phyloP scores from a whole-genome alignment of 2,113 vertebrate species.

The Toxotes chatareus region DNA sequence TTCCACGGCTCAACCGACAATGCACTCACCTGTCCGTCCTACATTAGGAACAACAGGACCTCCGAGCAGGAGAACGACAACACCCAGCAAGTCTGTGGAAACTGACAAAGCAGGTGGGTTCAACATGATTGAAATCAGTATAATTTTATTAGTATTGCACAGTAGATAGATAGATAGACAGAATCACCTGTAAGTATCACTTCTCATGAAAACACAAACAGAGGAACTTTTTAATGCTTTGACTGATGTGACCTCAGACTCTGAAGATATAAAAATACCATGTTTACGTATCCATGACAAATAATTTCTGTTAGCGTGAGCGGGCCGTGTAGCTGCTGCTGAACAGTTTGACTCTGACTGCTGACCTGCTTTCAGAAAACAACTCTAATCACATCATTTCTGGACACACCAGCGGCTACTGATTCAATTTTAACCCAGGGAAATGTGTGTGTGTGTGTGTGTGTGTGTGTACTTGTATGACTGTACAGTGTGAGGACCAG shows the following conservation, averaged over 20 bases:
- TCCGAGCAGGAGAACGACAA: neutral
- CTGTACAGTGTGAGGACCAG: too few species aligned
- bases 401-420: neutral
- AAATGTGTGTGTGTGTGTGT: slow-evolving; percentile 1
- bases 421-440: neutral
- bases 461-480: neutral
- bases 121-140: neutral
- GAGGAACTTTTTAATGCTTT: too few species aligned
- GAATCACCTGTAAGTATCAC: too few species aligned
- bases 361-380: slow-evolving; percentile 14
- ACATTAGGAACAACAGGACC: neutral
- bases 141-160: too few species aligned
- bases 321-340: neutral
- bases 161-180: too few species aligned
- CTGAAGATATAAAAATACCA: too few species aligned
- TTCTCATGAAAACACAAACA: too few species aligned
- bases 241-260: too few species aligned
- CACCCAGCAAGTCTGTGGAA: neutral
- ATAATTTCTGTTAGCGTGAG: neutral
- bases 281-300: too few species aligned
- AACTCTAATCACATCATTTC: slow-evolving; percentile 3
- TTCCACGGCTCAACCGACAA: neutral
- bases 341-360: neutral
- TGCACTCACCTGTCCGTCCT: neutral
- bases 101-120: slow-evolving; percentile 57